Percentiles rank a stretch among this genome's conserved stretches.
Evolutionary conservation across 2,797 vertebrate genomes (phyloP).

Genomic region (Orestias chungarensis): DNA sequence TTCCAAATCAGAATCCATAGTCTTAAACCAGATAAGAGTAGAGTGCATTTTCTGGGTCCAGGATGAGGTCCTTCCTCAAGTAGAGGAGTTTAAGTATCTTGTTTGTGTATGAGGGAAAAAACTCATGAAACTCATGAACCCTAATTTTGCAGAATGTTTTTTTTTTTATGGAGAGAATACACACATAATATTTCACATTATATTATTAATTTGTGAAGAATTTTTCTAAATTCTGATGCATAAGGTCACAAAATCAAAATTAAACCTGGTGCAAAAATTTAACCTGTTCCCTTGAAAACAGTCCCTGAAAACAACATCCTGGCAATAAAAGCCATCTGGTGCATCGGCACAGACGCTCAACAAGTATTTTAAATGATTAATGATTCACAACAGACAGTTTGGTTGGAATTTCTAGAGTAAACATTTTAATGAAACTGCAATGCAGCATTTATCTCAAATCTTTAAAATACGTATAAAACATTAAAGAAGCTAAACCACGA

Average conservation of each 20-base stretch:
- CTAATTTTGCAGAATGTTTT: no score
- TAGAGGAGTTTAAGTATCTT: no score
- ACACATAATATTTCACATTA: no score
- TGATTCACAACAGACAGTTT: background rate
- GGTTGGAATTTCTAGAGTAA: conserved; percentile 4
- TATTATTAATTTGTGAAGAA: background rate
- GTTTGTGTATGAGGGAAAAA: no score
- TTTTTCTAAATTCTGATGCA: background rate
- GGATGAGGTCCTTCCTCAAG: no score
- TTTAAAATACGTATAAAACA: no score
- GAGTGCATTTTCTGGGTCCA: no score
- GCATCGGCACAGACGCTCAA: background rate
- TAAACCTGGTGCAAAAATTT: background rate
- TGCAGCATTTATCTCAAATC: background rate
- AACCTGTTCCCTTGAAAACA: background rate
- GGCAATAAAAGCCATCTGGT: background rate
- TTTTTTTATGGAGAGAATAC: no score
- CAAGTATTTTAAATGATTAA: background rate
- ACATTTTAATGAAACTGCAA: conserved; percentile 6
- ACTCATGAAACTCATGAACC: no score
- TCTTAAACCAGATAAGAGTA: no score
- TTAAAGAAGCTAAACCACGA: no score
- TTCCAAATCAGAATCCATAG: no score
- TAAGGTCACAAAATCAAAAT: background rate
- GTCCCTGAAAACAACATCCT: background rate